Conservation (phyloP, 1,140 invertebrate species). For the Drosophila persimilis region DNA sequence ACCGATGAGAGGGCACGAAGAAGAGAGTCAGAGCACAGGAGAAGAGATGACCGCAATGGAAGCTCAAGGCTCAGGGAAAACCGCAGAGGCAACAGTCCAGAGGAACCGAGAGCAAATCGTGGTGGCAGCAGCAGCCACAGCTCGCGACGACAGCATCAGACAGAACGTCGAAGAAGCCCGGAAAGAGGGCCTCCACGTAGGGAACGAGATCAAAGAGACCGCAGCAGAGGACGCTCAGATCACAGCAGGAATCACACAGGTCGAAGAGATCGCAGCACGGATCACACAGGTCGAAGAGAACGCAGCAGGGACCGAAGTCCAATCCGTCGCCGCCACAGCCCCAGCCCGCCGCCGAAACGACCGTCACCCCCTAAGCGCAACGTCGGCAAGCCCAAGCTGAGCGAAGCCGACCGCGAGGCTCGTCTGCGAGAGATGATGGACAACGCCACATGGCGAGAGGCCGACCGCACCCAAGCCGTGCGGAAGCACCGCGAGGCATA, state of each 20-base stretch:
- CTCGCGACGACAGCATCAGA: slow-evolving; percentile 5
- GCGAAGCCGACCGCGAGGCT: slow-evolving; percentile 88
- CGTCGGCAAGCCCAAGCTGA: slow-evolving; percentile 62
- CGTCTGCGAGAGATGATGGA: slow-evolving; percentile 91
- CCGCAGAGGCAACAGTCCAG: slow-evolving; percentile 22
- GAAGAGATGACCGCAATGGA: slow-evolving; percentile 1
- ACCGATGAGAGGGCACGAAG: slow-evolving; percentile 6
- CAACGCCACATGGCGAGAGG: slow-evolving; percentile 89
- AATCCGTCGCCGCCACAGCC: not conserved
- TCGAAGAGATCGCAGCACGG: slow-evolving; percentile 49
- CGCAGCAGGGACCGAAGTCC: slow-evolving; percentile 26
- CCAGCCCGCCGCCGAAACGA: slow-evolving; percentile 2
- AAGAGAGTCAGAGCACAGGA: not conserved
- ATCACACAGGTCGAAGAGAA: slow-evolving; percentile 40
- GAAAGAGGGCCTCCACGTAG: slow-evolving; percentile 2
- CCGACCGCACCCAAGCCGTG: slow-evolving; percentile 87
- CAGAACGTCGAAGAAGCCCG: not conserved
- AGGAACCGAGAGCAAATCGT: not conserved
- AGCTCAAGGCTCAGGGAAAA: slow-evolving; percentile 1
- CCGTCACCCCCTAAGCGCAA: not conserved
- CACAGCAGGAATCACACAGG: slow-evolving; percentile 5
- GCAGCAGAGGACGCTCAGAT: not conserved
- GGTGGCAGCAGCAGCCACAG: slow-evolving; percentile 29
- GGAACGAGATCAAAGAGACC: slow-evolving; percentile 9
- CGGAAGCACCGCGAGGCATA: slow-evolving; percentile 87